phyloP scores from a whole-genome alignment of 2,113 vertebrate genomes.

The Herpetotheres cachinnans region DNA sequence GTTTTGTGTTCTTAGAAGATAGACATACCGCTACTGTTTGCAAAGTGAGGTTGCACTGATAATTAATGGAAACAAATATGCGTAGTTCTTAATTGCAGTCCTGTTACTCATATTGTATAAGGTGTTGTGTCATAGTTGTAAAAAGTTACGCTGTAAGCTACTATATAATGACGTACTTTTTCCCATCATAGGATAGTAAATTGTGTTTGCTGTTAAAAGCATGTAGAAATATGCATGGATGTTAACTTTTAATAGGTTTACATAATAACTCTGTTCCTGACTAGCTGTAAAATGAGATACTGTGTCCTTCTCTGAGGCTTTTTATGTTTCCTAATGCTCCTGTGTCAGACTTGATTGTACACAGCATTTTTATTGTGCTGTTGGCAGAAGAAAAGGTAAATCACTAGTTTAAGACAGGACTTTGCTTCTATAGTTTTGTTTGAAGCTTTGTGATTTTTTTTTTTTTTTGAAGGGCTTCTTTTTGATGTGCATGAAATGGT shows the following conservation, averaged over 20 bases:
- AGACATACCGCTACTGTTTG: background rate
- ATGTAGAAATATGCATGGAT: accelerated
- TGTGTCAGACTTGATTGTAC: background rate
- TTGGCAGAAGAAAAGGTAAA: background rate
- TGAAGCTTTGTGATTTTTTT: background rate
- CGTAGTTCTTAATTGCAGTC: background rate
- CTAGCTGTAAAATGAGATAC: background rate
- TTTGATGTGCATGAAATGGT: background rate
- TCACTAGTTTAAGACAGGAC: background rate
- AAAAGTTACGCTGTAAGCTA: background rate
- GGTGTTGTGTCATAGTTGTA: background rate
- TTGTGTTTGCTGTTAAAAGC: background rate
- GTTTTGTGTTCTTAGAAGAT: background rate
- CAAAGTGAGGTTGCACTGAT: background rate
- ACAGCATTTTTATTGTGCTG: background rate
- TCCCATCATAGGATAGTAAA: background rate
- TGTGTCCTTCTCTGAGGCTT: background rate
- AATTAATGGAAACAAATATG: background rate
- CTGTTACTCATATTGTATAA: background rate
- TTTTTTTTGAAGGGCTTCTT: background rate
- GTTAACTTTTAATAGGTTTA: background rate
- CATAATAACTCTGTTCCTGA: background rate
- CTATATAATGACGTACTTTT: background rate
- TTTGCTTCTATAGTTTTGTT: background rate
- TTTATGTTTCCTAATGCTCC: background rate